These are phyloP conservation scores for Spea multiplicata DNA, from an alignment of 2,113 vertebrate genomes.

Conservation along the genomic window DNA sequence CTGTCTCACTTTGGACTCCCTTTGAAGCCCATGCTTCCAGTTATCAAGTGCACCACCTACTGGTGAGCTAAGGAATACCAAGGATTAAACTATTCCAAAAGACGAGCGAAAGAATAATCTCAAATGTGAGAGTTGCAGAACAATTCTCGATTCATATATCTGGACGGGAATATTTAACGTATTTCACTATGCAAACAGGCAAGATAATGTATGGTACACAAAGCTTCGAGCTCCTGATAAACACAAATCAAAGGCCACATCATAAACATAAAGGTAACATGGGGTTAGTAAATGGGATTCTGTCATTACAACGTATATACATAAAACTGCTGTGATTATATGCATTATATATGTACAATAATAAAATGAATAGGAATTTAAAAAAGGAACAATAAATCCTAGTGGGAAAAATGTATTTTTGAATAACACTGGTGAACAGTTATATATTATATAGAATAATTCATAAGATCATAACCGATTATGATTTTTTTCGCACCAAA, in stretches of 20 bases:
- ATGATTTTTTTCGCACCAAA: too few relatives aligned
- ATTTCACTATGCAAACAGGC: not conserved
- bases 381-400: too few relatives aligned
- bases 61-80: conserved; percentile 57
- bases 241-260: too few relatives aligned
- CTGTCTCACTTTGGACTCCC: conserved; percentile 56
- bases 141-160: not conserved
- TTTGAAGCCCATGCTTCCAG: conserved; percentile 69
- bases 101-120: not conserved
- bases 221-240: too few relatives aligned
- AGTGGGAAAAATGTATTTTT: too few relatives aligned
- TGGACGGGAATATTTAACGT: not conserved
- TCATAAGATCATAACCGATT: too few relatives aligned
- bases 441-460: too few relatives aligned
- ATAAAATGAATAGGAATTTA: not conserved
- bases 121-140: not conserved
- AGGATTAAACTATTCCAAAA: not conserved
- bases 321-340: not conserved
- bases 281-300: not conserved
- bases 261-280: not conserved
- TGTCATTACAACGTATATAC: not conserved
- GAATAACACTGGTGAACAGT: too few relatives aligned
- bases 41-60: conserved; percentile 86
- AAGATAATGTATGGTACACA: too few relatives aligned
- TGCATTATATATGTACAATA: not conserved